Evolutionary conservation across 2,797 vertebrate genomes (phyloP).

Genomic region (Mastacembelus armatus): DNA sequence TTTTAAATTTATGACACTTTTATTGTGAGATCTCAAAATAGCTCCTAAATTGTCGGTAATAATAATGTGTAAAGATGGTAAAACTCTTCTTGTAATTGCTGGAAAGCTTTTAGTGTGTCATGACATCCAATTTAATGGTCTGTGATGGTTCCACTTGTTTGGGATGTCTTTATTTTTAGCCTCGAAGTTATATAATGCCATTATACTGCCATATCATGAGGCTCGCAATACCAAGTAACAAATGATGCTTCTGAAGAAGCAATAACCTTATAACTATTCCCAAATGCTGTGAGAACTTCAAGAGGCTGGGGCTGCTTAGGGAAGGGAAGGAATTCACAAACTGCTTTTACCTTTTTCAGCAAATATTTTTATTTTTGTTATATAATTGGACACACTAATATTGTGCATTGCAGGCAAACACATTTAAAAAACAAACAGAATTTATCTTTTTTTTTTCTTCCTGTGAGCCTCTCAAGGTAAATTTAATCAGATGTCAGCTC

Average conservation of each 20-base stretch:
- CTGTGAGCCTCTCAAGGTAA: constrained; percentile 24
- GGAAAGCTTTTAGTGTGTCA: constrained; percentile 40
- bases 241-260: constrained; percentile 47
- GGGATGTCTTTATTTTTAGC: constrained; percentile 41
- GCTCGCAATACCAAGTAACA: constrained; percentile 33
- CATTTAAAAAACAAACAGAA: constrained; percentile 17
- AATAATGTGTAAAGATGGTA: constrained; percentile 7
- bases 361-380: constrained; percentile 15
- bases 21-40: not conserved
- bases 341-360: constrained; percentile 8
- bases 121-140: constrained; percentile 19
- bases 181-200: constrained; percentile 40
- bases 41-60: not conserved
- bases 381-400: constrained; percentile 21
- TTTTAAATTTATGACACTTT: not conserved
- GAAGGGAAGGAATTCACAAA: constrained; percentile 19
- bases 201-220: constrained; percentile 21
- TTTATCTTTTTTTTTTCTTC: constrained; percentile 11
- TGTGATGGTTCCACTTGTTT: constrained; percentile 34
- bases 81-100: constrained; percentile 12
- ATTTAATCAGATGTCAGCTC: constrained; percentile 39
- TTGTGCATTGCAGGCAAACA: constrained; percentile 4
- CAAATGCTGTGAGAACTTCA: constrained; percentile 20
- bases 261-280: constrained; percentile 51
- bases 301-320: not conserved